Percentiles rank a stretch among this genome's conserved stretches.
phyloP scores from a whole-genome alignment of 1,140 invertebrate genomes.

The Drepana arcuata region DNA sequence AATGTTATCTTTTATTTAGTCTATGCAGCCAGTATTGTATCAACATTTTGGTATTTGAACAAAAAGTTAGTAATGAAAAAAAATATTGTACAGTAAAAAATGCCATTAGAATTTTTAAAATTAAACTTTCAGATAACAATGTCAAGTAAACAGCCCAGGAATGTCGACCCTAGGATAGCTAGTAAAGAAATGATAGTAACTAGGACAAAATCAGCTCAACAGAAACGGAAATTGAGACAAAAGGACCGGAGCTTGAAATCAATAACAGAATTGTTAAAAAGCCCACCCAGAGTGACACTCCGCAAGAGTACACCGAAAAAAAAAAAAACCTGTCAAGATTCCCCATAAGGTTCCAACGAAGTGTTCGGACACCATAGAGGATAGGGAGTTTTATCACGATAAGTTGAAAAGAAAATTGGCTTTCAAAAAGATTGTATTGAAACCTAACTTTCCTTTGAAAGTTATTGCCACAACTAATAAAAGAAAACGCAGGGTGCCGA shows the following conservation, averaged over 20 bases:
- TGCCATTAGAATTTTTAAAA: neutral
- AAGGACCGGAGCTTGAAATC: constrained; percentile 14
- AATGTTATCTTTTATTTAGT: too few species aligned
- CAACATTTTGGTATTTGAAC: too few species aligned
- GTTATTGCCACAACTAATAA: constrained; percentile 32
- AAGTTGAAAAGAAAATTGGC: constrained; percentile 23
- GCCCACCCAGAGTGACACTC: constrained; percentile 1
- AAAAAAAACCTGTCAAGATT: constrained; percentile 5
- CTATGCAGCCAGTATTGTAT: too few species aligned
- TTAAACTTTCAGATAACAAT: neutral
- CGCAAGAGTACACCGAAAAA: constrained; percentile 5
- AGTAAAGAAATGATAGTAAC: constrained; percentile 34
- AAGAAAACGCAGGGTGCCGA: constrained; percentile 28
- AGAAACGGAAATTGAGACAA: constrained; percentile 22
- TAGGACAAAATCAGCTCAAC: constrained; percentile 32
- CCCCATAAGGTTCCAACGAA: neutral
- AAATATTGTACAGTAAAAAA: too few species aligned
- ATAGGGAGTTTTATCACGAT: constrained; percentile 31
- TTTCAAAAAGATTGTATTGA: constrained; percentile 24
- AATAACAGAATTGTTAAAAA: constrained; percentile 14
- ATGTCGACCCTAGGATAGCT: constrained; percentile 16
- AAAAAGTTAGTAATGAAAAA: too few species aligned
- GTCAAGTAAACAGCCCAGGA: neutral
- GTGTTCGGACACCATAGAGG: constrained; percentile 15
- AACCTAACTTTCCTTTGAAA: constrained; percentile 31